phyloP scores from a whole-genome alignment of 1,140 invertebrate species.

The Drosophila pruinosa region DNA sequence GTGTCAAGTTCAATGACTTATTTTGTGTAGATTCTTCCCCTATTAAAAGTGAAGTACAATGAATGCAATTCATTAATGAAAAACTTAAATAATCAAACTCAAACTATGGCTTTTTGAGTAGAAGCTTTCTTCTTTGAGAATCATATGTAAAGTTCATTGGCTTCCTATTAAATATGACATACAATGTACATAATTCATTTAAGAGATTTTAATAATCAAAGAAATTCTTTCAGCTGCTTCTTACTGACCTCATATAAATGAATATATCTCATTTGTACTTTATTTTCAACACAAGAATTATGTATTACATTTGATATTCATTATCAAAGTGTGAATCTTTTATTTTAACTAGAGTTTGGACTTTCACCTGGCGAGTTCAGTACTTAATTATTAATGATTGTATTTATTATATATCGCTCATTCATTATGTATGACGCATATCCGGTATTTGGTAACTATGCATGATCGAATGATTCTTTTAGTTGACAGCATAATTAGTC shows the following conservation, averaged over 20 bases:
- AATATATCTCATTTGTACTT: not conserved
- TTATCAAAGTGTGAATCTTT: conserved; percentile 8
- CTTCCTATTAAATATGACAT: no score
- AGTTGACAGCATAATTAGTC: not conserved
- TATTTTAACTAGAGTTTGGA: conserved; percentile 27
- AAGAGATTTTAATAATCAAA: no score
- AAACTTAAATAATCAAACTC: not conserved
- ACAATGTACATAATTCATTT: no score
- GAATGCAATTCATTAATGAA: not conserved
- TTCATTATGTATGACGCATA: conserved; percentile 61
- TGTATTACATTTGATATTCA: not conserved
- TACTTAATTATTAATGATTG: conserved; percentile 65
- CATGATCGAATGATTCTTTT: conserved; percentile 44
- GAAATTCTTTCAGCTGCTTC: no score
- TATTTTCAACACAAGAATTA: not conserved
- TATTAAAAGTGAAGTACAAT: not conserved
- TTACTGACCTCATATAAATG: no score
- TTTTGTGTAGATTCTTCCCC: not conserved
- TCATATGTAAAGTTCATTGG: no score
- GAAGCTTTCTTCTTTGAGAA: no score
- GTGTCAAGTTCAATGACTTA: conserved; percentile 54
- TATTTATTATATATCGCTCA: conserved; percentile 54
- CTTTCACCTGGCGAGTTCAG: conserved; percentile 38
- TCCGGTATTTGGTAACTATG: conserved; percentile 43
- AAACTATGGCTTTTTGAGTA: no score